Evolutionary conservation across 2,797 vertebrate genomes (phyloP).

Genomic region (Thunnus albacares): DNA sequence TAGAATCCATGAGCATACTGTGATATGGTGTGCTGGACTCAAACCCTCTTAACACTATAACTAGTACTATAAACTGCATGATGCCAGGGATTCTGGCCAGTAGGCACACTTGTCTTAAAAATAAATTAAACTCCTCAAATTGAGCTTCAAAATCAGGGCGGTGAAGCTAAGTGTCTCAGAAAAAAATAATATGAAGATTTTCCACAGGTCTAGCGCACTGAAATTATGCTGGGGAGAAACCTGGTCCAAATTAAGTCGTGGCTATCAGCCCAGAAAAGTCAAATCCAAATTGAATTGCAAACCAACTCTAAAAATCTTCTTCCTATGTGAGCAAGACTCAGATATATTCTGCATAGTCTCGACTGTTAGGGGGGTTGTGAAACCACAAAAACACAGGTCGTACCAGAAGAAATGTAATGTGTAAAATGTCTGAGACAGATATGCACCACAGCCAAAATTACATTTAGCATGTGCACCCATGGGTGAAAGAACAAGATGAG

Average conservation of each 20-base stretch:
- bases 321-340: background rate
- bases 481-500: conserved; percentile 68
- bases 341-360: conserved; percentile 20
- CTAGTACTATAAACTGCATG: background rate
- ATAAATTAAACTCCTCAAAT: conserved; percentile 6
- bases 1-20: background rate
- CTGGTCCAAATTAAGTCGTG: conserved; percentile 20
- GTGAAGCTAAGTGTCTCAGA: conserved; percentile 1
- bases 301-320: conserved; percentile 30
- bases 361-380: conserved; percentile 47
- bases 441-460: conserved; percentile 58
- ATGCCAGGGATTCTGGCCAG: conserved; percentile 1
- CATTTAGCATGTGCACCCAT: conserved; percentile 68
- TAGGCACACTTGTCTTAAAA: conserved; percentile 1
- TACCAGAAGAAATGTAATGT: conserved; percentile 52
- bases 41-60: conserved; percentile 4
- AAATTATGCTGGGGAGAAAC: conserved; percentile 22
- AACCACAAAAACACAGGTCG: conserved; percentile 41
- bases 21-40: background rate
- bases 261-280: conserved; percentile 46
- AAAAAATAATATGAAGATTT: conserved; percentile 28
- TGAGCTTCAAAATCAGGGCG: conserved; percentile 18
- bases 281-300: conserved; percentile 59
- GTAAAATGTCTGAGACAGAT: conserved; percentile 55
- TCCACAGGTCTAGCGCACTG: background rate